Evolutionary conservation across 2,888 invertebrate species (phyloP).

Genomic region (Notodonta dromedarius): DNA sequence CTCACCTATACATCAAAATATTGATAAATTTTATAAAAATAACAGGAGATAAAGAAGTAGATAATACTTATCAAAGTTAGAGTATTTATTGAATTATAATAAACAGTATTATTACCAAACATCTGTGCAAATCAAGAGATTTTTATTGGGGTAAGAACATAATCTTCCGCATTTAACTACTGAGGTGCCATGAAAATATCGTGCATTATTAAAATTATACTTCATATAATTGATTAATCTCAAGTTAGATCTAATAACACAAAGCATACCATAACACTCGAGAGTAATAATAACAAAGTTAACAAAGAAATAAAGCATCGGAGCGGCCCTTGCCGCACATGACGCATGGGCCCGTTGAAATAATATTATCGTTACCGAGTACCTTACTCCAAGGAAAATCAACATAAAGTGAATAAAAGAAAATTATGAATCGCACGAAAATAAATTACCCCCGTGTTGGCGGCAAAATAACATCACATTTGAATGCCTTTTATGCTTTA

Average conservation of each 20-base stretch:
- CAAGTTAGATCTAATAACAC: conserved; percentile 22
- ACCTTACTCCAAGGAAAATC: conserved; percentile 81
- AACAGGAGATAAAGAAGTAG: too few relatives aligned
- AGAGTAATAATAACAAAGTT: conserved; percentile 63
- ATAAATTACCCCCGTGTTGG: conserved; percentile 83
- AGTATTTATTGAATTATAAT: too few relatives aligned
- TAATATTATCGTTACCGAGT: conserved; percentile 83
- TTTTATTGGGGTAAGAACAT: too few relatives aligned
- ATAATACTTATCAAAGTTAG: too few relatives aligned
- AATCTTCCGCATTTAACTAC: too few relatives aligned
- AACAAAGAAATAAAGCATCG: conserved; percentile 74
- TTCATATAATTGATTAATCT: background rate
- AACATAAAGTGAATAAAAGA: conserved; percentile 85
- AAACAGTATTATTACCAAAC: too few relatives aligned
- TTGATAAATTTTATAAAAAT: too few relatives aligned
- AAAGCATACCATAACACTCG: conserved; percentile 40
- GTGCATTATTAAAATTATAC: too few relatives aligned
- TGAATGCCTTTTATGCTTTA: conserved; percentile 84
- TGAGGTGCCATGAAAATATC: too few relatives aligned
- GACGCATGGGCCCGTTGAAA: conserved; percentile 81
- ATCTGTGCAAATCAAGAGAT: too few relatives aligned
- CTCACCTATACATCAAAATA: too few relatives aligned
- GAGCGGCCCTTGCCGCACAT: conserved; percentile 54
- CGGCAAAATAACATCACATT: conserved; percentile 85
- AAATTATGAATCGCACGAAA: conserved; percentile 84